Evolutionary conservation across 2,797 vertebrate species (phyloP).

Genomic region (Anabas testudineus): DNA sequence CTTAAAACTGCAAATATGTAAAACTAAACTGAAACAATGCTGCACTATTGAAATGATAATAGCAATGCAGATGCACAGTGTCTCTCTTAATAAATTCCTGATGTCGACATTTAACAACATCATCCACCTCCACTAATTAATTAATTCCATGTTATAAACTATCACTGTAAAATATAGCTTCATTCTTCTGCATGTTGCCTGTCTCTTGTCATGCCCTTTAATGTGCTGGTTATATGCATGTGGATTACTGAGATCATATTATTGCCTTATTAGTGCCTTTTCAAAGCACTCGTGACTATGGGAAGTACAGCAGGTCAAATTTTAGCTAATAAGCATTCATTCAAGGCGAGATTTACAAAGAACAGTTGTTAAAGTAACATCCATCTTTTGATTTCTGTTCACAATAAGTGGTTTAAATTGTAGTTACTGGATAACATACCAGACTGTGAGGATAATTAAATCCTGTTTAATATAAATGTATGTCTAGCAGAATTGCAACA

Average conservation of each 20-base stretch:
- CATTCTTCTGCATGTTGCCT: background rate
- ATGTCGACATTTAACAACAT: background rate
- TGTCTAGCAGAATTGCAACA: background rate
- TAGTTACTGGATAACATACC: too few relatives aligned
- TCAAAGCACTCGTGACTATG: too few relatives aligned
- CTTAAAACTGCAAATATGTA: slow-evolving; percentile 21
- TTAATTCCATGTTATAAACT: background rate
- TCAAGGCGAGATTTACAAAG: background rate
- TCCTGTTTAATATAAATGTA: too few relatives aligned
- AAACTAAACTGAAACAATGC: slow-evolving; percentile 15
- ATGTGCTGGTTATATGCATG: too few relatives aligned
- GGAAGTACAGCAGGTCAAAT: background rate
- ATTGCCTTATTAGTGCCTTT: too few relatives aligned
- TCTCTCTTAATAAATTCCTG: slow-evolving; percentile 6
- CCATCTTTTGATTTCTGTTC: background rate
- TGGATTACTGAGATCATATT: too few relatives aligned
- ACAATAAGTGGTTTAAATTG: background rate
- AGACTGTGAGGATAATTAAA: too few relatives aligned
- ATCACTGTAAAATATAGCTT: too few relatives aligned
- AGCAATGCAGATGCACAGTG: slow-evolving; percentile 7
- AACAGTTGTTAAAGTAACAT: background rate
- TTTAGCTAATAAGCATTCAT: background rate
- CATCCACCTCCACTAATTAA: background rate
- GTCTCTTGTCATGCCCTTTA: background rate
- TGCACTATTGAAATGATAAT: background rate